phyloP scores from a whole-genome alignment of 2,113 vertebrate genomes.

The Dromaius novaehollandiae region DNA sequence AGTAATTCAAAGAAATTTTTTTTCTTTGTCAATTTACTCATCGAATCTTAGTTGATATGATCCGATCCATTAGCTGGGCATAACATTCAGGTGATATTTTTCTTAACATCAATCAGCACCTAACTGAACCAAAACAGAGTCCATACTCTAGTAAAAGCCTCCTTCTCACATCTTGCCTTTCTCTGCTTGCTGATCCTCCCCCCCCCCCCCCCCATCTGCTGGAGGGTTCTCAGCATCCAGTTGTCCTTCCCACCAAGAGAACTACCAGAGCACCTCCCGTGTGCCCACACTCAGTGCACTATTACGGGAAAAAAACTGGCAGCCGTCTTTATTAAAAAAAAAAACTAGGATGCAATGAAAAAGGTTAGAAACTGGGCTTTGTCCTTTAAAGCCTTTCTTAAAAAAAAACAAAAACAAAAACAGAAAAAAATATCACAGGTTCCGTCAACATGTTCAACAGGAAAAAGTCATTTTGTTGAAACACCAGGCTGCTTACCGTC shows the following conservation, averaged over 20 bases:
- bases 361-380: not conserved
- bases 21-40: not conserved
- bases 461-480: not conserved
- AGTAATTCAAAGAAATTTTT: not conserved
- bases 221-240: not conserved
- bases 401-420: not conserved
- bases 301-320: not conserved
- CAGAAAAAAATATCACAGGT: not conserved
- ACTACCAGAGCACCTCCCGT: not conserved
- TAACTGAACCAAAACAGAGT: not conserved
- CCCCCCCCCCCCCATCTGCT: not conserved
- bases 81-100: not conserved
- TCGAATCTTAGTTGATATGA: not conserved
- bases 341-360: not conserved
- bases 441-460: not conserved
- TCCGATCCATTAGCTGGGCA: not conserved
- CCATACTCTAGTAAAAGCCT: not conserved
- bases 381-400: not conserved
- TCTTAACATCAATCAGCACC: not conserved
- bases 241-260: not conserved
- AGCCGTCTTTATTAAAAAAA: not conserved
- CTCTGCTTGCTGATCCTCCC: not conserved
- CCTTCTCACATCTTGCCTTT: not conserved
- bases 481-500: not conserved
- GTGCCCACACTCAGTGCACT: accelerated